Base-by-base conservation (phyloP, 2,888 invertebrate genomes). In the Nephrotoma guestfalica region DNA sequence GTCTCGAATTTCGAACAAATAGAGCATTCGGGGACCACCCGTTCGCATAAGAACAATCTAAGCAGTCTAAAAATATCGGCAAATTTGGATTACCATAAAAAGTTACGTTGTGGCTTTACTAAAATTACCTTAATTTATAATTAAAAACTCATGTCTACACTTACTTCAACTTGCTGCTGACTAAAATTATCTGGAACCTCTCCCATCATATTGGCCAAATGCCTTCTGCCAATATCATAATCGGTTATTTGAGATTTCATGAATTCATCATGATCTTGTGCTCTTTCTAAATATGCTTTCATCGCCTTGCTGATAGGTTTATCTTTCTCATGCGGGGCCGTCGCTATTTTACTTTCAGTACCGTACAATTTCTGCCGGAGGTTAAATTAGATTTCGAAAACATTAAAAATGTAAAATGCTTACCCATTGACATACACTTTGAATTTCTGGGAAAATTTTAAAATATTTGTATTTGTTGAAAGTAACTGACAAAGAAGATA, bases 201-300 rank as follows among this genome's bases (percentile, higher is more conserved):
- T 0, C 99, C 99, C 99, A 99, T 99, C 95, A 99, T 99, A 91
- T 98, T 99, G 0, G 99, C 99, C 88, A 99, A 93, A 92, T 99
- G 98, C 45, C 98, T 93, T 91, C 96, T 97, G 15, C 99, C 99
- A 89, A 98, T 95, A 90, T 97, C 95, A 91, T 94, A 99, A 89
- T 98, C 97, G 11, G 93, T 91, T 86, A 93, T 93, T 91, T 97
- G 95, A 88, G 94, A 93, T 89, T 94, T 93, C 94, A 98, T 96
- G 90, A 98, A 97, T 88, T 94, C 94, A 90, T 97, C 96, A 90
- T 98, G 95, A 89, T 95, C 94, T 89, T 93, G 93, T 6, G 97
- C 96, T 89, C 97, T 93, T 90, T 97, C 95, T 87, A 98, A 92
- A 91, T 98, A 98, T 0, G 96, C 94, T 90, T 93, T 94, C 98